phyloP scores from a whole-genome alignment of 2,797 vertebrate genomes.

The Prionace glauca region DNA sequence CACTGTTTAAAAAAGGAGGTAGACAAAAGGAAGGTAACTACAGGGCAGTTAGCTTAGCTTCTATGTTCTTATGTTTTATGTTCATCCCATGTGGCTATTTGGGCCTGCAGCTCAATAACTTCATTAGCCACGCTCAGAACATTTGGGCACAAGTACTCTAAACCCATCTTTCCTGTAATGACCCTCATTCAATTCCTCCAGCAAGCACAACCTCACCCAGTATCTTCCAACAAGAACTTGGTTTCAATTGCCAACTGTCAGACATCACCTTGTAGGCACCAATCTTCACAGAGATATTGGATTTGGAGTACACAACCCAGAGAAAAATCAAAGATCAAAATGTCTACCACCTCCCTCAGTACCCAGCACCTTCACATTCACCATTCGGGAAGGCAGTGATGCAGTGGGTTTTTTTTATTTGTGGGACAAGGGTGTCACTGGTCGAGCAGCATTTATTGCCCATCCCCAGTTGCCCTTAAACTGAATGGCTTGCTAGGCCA shows the following conservation, averaged over 20 bases:
- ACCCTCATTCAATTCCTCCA: not conserved
- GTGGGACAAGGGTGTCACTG: no score
- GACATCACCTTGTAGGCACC: not conserved
- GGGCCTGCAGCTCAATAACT: not conserved
- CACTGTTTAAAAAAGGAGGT: no score
- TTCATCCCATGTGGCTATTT: not conserved
- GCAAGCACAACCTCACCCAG: not conserved
- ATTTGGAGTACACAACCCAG: not conserved
- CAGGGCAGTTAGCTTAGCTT: no score
- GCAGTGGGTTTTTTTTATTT: no score
- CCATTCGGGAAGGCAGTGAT: no score
- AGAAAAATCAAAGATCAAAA: not conserved
- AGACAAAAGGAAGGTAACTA: no score
- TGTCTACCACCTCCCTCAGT: not conserved
- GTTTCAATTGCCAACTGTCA: not conserved
- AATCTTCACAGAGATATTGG: not conserved
- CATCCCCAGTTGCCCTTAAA: no score
- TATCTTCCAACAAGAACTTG: not conserved
- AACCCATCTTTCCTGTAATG: not conserved
- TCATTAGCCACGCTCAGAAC: not conserved
- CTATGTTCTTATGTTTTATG: no score
- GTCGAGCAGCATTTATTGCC: no score
- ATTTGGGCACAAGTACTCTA: not conserved
- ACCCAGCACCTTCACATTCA: not conserved
- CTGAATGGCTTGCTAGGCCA: no score